Evolutionary conservation across 2,797 vertebrate species (phyloP), one percentile per base, ranked within the genome.

Genomic region (Enteromius viviparus): DNA sequence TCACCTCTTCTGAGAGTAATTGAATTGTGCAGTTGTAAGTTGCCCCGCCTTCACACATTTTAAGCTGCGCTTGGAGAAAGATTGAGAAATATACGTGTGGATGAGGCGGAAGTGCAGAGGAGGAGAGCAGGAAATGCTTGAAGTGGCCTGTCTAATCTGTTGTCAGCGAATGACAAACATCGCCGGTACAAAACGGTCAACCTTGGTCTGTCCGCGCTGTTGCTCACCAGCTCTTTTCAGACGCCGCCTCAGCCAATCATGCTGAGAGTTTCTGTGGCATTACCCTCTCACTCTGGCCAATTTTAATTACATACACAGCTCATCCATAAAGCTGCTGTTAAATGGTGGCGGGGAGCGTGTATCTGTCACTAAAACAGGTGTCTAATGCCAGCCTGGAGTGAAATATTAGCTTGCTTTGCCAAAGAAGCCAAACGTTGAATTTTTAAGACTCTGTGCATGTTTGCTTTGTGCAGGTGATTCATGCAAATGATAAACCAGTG

Each of bases 401-500:
- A 79, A 68, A 53, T 79, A 34, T 53, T 53, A n/a, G 19, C 32
- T 12, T 15, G 32, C 19, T 55, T 55, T 75, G 49, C 29, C 34
- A 76, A 60, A 76, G n/a, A 76, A 76, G n/a, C 42, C n/a, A 3
- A 76, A 42, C 51, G 17, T 7, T 9, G 2, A 6, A n/a, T 47
- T 49, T 32, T 78, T 7, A 37, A 26, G 34, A 1, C 34, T 64
- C 11, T 70, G 0, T 62, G 11, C 37, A 37, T 66, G 21, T 1
- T 7, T 74, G 9, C 42, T 2, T 10, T 87, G 87, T 92, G 86
- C 95, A 98, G 93, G 85, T 89, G 82, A 55, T 87, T 62, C 97
- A 97, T 82, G 95, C 90, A 26, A 98, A 99, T 23, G 97, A 99
- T 72, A 98, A 96, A 90, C 95, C 96, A 23, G 94, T 96, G 69